Percentiles rank a stretch among this genome's conserved stretches.
These are phyloP conservation scores for Stenichneumon culpator DNA, from an alignment of 2,888 invertebrate species.

Conservation along the genomic window DNA sequence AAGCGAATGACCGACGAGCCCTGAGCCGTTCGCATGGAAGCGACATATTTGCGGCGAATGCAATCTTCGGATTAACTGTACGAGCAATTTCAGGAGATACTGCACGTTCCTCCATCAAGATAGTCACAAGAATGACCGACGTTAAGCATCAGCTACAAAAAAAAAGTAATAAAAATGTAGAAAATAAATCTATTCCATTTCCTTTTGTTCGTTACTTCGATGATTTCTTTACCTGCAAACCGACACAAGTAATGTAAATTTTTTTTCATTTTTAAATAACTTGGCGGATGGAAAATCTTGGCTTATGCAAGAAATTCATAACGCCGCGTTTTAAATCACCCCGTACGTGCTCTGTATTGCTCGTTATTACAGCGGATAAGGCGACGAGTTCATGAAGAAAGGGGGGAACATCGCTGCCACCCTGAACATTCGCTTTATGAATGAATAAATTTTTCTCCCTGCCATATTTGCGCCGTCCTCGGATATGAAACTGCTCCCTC, in stretches of 20 bases:
- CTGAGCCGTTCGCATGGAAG: conserved; percentile 10
- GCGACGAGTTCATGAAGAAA: conserved; percentile 22
- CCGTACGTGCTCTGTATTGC: not conserved
- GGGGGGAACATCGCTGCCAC: conserved; percentile 11
- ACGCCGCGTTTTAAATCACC: conserved; percentile 8
- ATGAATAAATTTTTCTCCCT: conserved; percentile 59
- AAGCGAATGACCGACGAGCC: conserved; percentile 32
- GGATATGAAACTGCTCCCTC: conserved; percentile 58
- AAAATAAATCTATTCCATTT: not conserved
- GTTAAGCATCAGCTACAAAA: not conserved
- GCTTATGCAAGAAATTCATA: not conserved
- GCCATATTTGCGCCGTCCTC: conserved; percentile 46
- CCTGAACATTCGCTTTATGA: conserved; percentile 53
- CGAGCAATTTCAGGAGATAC: not conserved
- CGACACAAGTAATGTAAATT: no score
- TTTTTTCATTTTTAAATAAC: not conserved
- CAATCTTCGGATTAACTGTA: not conserved
- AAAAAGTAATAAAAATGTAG: not conserved
- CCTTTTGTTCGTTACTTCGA: no score
- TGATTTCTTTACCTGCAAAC: not conserved
- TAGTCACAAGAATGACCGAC: not conserved
- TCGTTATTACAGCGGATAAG: conserved; percentile 26
- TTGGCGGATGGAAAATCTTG: not conserved
- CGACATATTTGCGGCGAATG: conserved; percentile 21
- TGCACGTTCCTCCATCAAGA: not conserved